Base-by-base conservation (phyloP, 2,888 invertebrate genomes). In the Bursaphelenchus okinawaensis region DNA sequence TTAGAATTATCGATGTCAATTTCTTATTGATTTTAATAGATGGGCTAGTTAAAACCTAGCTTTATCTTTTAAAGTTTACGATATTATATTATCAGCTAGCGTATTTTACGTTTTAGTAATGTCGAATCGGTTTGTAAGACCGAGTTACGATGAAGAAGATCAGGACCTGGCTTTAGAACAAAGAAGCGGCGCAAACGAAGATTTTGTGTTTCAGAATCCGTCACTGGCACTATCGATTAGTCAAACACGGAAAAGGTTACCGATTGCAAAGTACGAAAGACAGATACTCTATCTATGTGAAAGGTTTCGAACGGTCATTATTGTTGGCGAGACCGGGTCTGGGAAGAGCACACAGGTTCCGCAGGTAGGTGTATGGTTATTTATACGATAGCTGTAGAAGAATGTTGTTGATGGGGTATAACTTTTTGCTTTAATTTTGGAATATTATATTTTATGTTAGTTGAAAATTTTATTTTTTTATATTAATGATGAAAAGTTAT, bases 261-360 rank as follows among this genome's bases (percentile, higher is more conserved):
- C 94, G 0, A 92, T 94, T 75, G 86, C 92, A 24, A 89, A 90
- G 67, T 80, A 83, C 74, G 62, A 55, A 23, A 29, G 66, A 29
- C 91, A 94, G 77, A 90, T 96, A 60, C 85, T 96, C 59, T 94
- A 93, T 83, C 86, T 92, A 69, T 84, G 95, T 77, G 93, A 98
- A 84, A 89, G 90, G 71, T 90, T 90, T 84, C 93, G 94, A 84
- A 90, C 91, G 0, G 85, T 95, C 55, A 88, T 98, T 60, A 85
- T 87, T 23, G 84, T 86, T 52, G 96, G 96, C 1, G 95, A 98
- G 83, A 79, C 62, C 20, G 96, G 96, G 26, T 91, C 91, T 76
- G 94, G 95, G 31, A 92, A 96, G 85, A 93, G 93, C 81, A 95
- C 94, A 0, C 94, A 94, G 86, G 88, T 94, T 69, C 92, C 93